Conservation (phyloP, 2,797 vertebrate genomes). For the Enteromius thamalakanensis region DNA sequence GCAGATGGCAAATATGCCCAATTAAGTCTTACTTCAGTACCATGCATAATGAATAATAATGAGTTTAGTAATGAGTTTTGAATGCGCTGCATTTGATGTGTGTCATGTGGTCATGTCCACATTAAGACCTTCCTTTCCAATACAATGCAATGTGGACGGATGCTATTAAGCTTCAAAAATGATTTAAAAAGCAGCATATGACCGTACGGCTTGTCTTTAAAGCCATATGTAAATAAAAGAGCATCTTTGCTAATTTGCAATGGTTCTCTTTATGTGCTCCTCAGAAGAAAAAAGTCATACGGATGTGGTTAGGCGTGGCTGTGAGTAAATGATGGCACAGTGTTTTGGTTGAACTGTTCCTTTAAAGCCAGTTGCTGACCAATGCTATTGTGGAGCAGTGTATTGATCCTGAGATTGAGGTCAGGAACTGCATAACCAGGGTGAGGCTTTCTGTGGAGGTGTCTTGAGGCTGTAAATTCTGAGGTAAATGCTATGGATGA, state of each 20-base stretch:
- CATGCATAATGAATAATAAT: constrained; percentile 34
- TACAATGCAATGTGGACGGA: neutral
- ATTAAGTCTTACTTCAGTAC: constrained; percentile 37
- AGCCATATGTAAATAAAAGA: neutral
- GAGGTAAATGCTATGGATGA: constrained; percentile 21
- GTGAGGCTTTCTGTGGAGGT: constrained; percentile 12
- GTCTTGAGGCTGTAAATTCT: constrained; percentile 44
- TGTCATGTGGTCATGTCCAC: constrained; percentile 4
- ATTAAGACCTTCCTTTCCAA: neutral
- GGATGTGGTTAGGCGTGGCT: neutral
- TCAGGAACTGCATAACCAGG: constrained; percentile 41
- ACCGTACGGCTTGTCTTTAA: neutral
- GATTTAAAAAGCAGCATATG: neutral
- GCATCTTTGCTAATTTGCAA: neutral
- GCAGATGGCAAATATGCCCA: constrained; percentile 30
- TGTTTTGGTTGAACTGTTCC: constrained; percentile 25
- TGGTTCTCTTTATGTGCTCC: neutral
- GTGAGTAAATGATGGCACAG: neutral
- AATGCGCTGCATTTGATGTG: neutral
- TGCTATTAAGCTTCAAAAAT: neutral
- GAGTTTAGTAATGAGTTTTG: constrained; percentile 15
- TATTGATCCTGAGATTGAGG: constrained; percentile 53
- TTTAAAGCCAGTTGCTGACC: constrained; percentile 36
- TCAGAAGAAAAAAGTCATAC: neutral
- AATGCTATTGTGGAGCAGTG: neutral